Base-by-base conservation (phyloP, 2,888 invertebrate genomes). In the Thalpophila matura region DNA sequence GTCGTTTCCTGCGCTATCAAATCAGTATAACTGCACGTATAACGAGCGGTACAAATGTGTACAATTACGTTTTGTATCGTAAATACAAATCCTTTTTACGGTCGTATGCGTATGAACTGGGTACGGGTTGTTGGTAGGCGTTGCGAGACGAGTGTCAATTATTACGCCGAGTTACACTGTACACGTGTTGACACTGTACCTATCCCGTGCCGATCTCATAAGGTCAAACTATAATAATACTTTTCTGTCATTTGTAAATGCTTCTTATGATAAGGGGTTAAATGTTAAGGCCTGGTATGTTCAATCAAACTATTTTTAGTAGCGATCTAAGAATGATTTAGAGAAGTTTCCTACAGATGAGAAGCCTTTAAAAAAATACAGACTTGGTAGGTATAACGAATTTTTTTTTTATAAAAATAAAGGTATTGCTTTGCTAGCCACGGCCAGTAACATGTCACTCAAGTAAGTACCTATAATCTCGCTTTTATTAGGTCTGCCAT, bases 1-100 rank as follows among this genome's bases (percentile, higher is more conserved):
- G 73, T 57, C 60, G 70, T 77, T 77, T 74, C 74, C 76, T 69
- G 80, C 70, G 70, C 65, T 71, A 77, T 81, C 79, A 76, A 81
- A 80, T 84, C 79, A 77, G 77, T 59, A 75, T 71, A 68, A 79
- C 72, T 63, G 70, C 73, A 54, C 46, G 67, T 68, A 68, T 61
- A 74, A 70, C 66, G 66, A 59, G 72, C 68, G 46, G 26, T 46
- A 47, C 58, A 61, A 75, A 72, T 66, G 60, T 66, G 67, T 64
- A 63, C 67, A 79, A 79, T 83, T 77, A 77, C 59, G 47, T 56
- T 74, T 69, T 58, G 61, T 60, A 50, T 55, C 58, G 66, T 80
- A 77, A 76, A 76, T 72, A 62, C 59, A 63, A 65, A 65, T 67
- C 64, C 59, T 65, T 64, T 79, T 79, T 76, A 72, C 61, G 62